phyloP scores from a whole-genome alignment of 2,888 invertebrate genomes.

The Rhyacophila evoluta region DNA sequence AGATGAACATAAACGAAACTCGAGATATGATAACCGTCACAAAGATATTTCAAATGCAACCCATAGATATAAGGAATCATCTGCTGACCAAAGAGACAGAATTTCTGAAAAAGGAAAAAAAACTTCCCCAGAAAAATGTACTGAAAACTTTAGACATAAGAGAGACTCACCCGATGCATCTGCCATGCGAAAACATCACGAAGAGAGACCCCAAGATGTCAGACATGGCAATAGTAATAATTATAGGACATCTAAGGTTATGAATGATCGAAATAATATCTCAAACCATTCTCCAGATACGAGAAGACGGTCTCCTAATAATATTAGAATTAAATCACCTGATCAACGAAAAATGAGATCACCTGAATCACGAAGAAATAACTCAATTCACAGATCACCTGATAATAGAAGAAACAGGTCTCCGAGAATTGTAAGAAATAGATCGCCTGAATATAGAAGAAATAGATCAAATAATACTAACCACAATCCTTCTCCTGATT shows the following conservation, averaged over 20 bases:
- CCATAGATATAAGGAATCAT: slow-evolving; percentile 5
- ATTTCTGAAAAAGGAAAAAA: neutral
- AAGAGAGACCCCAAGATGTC: neutral
- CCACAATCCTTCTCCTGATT: neutral
- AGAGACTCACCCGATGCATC: too few relatives aligned
- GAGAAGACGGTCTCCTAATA: neutral
- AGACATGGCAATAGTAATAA: neutral
- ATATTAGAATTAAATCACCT: neutral
- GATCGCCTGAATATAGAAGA: slow-evolving; percentile 46
- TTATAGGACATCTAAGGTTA: neutral
- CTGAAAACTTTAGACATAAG: too few relatives aligned
- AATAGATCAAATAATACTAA: slow-evolving; percentile 45
- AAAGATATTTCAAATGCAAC: slow-evolving; percentile 32
- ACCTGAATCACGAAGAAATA: neutral
- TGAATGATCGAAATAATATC: neutral
- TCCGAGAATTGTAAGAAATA: slow-evolving; percentile 31
- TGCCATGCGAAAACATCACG: neutral
- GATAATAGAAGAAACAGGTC: slow-evolving; percentile 33
- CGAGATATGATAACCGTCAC: slow-evolving; percentile 25
- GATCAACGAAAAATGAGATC: neutral
- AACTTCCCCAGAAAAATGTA: neutral
- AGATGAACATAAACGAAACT: slow-evolving; percentile 23
- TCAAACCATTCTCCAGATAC: neutral
- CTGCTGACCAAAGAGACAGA: slow-evolving; percentile 27
- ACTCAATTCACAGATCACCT: slow-evolving; percentile 38